A percentile compares a stretch with the other conserved stretches of the same genome.
Conservation (phyloP, 2,797 vertebrate species). For the Orientallactaga sibirica region DNA sequence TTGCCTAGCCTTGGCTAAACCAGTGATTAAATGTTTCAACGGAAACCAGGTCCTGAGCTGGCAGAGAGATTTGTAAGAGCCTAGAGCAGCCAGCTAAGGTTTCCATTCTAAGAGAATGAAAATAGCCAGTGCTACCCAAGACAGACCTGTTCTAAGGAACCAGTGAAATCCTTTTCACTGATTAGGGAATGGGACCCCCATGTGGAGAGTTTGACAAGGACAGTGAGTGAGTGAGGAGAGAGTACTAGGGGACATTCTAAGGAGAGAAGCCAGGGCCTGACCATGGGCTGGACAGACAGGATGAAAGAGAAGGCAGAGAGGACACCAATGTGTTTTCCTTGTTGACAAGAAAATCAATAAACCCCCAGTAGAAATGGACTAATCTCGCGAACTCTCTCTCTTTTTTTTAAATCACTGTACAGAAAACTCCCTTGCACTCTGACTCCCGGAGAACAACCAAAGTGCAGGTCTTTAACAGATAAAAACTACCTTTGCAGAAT, state of each 20-base stretch:
- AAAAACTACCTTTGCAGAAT: constrained; percentile 6
- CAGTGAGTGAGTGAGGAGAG: not conserved
- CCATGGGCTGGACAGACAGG: not conserved
- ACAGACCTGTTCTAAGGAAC: not conserved
- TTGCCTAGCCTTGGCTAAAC: not conserved
- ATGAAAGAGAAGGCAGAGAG: not conserved
- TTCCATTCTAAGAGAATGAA: not conserved
- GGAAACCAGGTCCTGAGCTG: not conserved
- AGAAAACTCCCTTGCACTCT: not conserved
- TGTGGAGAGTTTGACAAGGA: not conserved
- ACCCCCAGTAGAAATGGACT: not conserved
- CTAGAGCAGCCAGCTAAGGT: not conserved
- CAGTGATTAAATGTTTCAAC: not conserved
- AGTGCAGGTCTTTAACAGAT: not conserved
- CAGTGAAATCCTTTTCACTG: not conserved
- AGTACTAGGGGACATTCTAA: not conserved
- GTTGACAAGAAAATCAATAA: constrained; percentile 16
- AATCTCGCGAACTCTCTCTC: constrained; percentile 23
- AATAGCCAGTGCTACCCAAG: not conserved
- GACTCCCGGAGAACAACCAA: constrained; percentile 30
- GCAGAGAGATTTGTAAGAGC: not conserved
- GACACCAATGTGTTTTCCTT: not conserved
- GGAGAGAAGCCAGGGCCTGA: not conserved
- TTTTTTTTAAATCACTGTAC: not conserved
- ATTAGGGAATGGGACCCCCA: not conserved